Conservation (phyloP, 2,113 vertebrate species). For the Corvus cornix region DNA sequence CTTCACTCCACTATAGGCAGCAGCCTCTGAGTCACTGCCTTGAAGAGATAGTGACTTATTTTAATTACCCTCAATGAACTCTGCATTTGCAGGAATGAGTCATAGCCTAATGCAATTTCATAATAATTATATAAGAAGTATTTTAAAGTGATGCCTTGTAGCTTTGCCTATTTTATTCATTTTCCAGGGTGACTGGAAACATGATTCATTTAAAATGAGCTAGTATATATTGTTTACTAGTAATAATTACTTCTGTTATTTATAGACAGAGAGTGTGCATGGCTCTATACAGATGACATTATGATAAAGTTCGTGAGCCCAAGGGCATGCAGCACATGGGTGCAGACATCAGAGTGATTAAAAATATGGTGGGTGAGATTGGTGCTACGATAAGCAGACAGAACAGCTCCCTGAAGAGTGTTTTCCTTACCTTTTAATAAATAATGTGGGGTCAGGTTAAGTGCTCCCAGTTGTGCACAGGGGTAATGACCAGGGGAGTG, state of each 20-base stretch:
- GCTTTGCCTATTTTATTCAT: conserved; percentile 31
- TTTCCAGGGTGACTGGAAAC: conserved; percentile 9
- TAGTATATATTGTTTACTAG: conserved; percentile 50
- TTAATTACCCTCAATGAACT: conserved; percentile 66
- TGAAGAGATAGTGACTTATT: conserved; percentile 58
- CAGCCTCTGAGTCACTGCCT: conserved; percentile 57
- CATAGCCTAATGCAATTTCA: conserved; percentile 65
- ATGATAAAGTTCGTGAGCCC: not conserved
- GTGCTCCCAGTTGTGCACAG: not conserved
- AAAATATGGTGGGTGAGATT: not conserved
- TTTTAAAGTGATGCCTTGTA: conserved; percentile 41
- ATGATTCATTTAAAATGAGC: conserved; percentile 37
- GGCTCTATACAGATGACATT: not conserved
- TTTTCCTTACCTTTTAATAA: not conserved
- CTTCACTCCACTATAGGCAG: not conserved
- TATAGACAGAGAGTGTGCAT: not conserved
- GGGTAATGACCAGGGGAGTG: not conserved
- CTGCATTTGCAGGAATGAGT: conserved; percentile 69
- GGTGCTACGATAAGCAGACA: not conserved
- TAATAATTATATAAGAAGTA: conserved; percentile 52
- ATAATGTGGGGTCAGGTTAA: not conserved
- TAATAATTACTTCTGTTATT: conserved; percentile 45
- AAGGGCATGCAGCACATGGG: not conserved
- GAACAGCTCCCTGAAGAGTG: not conserved
- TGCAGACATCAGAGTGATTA: conserved; percentile 18